Percentiles rank a stretch among this genome's conserved stretches.
phyloP scores from a whole-genome alignment of 2,797 vertebrate genomes.

The Diglossa cyanea region DNA sequence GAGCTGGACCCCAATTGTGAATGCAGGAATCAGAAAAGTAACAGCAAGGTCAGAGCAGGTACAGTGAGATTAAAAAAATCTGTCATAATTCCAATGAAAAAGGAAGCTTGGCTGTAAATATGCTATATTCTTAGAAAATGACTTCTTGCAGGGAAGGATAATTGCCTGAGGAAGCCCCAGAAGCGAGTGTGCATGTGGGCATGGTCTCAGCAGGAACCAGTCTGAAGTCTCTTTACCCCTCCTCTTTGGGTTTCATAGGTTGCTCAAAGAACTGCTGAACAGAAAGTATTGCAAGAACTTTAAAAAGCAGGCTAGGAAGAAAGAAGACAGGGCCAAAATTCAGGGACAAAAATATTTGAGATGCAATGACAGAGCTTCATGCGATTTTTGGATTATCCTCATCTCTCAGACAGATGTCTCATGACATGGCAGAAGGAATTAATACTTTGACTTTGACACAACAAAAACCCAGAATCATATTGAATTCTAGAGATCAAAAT shows the following conservation, averaged over 20 bases:
- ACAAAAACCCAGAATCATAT: neutral
- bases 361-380: neutral
- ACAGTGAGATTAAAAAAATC: neutral
- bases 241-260: neutral
- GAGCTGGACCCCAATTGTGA: rapidly evolving
- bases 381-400: neutral
- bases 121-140: neutral
- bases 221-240: neutral
- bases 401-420: neutral
- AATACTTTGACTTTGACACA: neutral
- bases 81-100: neutral
- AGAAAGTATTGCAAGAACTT: neutral
- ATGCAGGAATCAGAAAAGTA: neutral
- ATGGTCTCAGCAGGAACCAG: neutral
- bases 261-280: neutral
- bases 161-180: neutral
- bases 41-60: neutral
- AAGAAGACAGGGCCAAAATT: neutral
- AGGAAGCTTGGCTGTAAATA: neutral
- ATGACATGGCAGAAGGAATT: neutral
- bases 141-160: neutral
- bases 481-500: neutral
- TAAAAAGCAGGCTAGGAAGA: neutral
- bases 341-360: neutral
- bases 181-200: rapidly evolving